phyloP scores from a whole-genome alignment of 64 coral and sea anemone species.

The Montipora foliosa region DNA sequence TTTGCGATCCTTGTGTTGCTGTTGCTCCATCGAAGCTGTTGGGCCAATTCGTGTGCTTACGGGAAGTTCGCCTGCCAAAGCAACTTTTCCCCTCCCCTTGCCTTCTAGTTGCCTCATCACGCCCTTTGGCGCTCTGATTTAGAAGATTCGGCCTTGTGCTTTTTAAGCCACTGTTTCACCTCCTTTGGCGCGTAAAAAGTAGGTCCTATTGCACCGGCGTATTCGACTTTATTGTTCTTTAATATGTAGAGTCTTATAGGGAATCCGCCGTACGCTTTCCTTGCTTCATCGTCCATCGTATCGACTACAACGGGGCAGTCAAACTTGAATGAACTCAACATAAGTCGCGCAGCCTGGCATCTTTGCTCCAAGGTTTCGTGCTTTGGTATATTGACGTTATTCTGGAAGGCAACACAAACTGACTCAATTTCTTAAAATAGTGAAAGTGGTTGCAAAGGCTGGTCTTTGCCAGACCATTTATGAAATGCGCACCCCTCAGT shows the following conservation, averaged over 20 bases:
- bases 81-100: background rate
- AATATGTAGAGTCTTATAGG: slow-evolving; percentile 80
- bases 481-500: background rate
- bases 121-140: slow-evolving; percentile 12
- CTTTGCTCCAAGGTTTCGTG: slow-evolving; percentile 77
- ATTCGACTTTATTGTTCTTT: slow-evolving; percentile 34
- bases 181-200: slow-evolving; percentile 75
- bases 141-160: background rate
- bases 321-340: slow-evolving; percentile 53
- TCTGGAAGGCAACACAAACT: slow-evolving; percentile 37
- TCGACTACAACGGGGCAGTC: slow-evolving; percentile 73
- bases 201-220: slow-evolving; percentile 71
- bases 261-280: slow-evolving; percentile 58
- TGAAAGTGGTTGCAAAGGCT: background rate
- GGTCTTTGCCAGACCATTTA: background rate
- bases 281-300: slow-evolving; percentile 70
- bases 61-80: background rate
- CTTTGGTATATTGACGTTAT: slow-evolving; percentile 57
- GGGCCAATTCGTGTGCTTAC: background rate
- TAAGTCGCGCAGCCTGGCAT: slow-evolving; percentile 58
- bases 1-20: background rate
- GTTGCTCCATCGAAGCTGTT: background rate
- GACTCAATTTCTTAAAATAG: background rate
- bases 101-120: background rate
- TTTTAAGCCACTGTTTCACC: slow-evolving; percentile 66